Percentiles rank a stretch among this genome's conserved stretches.
phyloP scores from a whole-genome alignment of 2,888 invertebrate genomes.

The Ptychoptera albimana region DNA sequence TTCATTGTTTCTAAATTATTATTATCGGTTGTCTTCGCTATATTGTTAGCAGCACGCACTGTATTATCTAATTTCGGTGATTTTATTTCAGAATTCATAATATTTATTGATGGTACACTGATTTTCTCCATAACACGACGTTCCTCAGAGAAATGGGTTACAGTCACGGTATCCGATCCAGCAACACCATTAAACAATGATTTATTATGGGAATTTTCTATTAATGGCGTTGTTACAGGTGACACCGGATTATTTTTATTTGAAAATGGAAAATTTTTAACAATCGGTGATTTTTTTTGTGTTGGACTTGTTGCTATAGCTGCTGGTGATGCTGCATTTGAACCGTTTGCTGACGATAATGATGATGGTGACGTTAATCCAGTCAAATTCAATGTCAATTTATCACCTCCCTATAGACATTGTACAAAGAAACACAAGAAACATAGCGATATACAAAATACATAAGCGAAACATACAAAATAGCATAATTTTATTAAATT shows the following conservation, averaged over 20 bases:
- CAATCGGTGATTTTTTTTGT: slow-evolving; percentile 9
- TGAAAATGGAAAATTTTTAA: slow-evolving; percentile 1
- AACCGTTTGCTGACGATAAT: slow-evolving; percentile 15
- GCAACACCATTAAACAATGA: slow-evolving; percentile 6
- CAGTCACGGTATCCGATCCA: slow-evolving; percentile 32
- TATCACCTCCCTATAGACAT: slow-evolving; percentile 45
- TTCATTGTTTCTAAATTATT: neutral
- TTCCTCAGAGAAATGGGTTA: slow-evolving; percentile 37
- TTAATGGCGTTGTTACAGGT: slow-evolving; percentile 18
- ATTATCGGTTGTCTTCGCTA: neutral
- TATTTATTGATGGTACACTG: slow-evolving; percentile 13
- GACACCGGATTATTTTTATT: slow-evolving; percentile 10
- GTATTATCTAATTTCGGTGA: slow-evolving; percentile 6
- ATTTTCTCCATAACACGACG: slow-evolving; percentile 23
- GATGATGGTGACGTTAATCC: slow-evolving; percentile 27
- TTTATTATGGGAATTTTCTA: slow-evolving; percentile 30
- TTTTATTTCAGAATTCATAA: slow-evolving; percentile 7
- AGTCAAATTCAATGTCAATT: slow-evolving; percentile 47
- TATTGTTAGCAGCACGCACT: neutral
- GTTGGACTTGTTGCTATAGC: slow-evolving; percentile 9
- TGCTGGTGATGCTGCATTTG: slow-evolving; percentile 10
- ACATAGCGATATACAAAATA: slow-evolving; percentile 7
- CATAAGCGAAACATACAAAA: neutral
- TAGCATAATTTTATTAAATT: neutral
- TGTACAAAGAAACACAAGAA: slow-evolving; percentile 9